Evolutionary conservation across 2,113 vertebrate genomes (phyloP), one percentile per base, ranked within the genome.

Genomic region (Cebidichthys violaceus): DNA sequence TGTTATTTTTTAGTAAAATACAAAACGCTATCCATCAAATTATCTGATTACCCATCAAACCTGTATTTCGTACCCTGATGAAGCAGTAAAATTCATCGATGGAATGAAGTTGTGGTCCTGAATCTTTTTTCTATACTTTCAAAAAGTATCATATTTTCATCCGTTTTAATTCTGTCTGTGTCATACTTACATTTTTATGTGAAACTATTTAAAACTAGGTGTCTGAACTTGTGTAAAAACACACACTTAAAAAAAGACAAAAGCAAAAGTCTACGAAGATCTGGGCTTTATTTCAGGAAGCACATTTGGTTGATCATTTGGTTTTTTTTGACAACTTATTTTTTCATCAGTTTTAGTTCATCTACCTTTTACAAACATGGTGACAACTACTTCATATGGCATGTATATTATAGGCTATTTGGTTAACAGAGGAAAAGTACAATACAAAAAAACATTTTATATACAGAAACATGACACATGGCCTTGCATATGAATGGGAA

Each of bases 351-450:
- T 84, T 91, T 85, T 89, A 88, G 89, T 85, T 90, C 64, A 88
- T 92, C 91, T 92, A 93, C 78, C 83, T 80, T 82, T 87, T 73
- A 92, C 89, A 91, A 92, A 94, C 78, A 90, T 67, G 71, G 77
- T 65, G 71, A 89, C 86, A 90, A 92, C 93, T 95, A 94, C 93
- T 95, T 95, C 93, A 94, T 93, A 91, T 89, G 90, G 55, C 83
- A 90, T 87, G 92, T 89, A 93, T 89, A 89, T 79, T 86, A 89
- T 62, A 71, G 73, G 79, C 72, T 90, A 91, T 88, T 89, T 89
- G 90, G 90, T 93, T 94, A 94, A 94, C 89, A 92, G 43, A 82
- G 52, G 22, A 87, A 87, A 88, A 89, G 78, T 83, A 92, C 75
- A 89, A 75, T 87, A 85, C 84, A 75, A 88, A 84, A 84, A 62